phyloP scores from a whole-genome alignment of 1,140 invertebrate genomes.

The Doryteuthis pealeii region DNA sequence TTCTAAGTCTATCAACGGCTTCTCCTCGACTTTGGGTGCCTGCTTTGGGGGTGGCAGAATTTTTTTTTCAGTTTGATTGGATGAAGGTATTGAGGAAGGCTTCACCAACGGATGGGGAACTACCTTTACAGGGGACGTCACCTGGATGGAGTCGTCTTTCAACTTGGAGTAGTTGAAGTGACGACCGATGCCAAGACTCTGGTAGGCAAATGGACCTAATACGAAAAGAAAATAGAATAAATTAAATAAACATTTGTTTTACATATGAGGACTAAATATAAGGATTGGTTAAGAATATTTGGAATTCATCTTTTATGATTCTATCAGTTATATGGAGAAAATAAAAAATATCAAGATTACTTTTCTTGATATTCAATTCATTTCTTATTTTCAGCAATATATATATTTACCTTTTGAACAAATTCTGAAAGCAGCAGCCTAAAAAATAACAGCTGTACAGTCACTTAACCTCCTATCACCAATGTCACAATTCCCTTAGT shows the following conservation, averaged over 20 bases:
- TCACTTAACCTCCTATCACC: no score
- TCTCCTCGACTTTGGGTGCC: constrained; percentile 32
- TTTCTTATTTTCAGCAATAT: no score
- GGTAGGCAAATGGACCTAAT: constrained; percentile 35
- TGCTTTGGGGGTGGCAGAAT: not conserved
- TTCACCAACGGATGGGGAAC: not conserved
- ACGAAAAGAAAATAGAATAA: constrained; percentile 19
- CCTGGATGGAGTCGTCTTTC: constrained; percentile 45
- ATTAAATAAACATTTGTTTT: no score
- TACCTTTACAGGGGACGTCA: not conserved
- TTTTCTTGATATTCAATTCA: no score
- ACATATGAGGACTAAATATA: no score
- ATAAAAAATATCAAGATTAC: no score
- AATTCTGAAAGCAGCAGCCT: no score
- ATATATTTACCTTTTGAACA: no score
- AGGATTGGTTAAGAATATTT: not conserved
- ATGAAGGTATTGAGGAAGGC: not conserved
- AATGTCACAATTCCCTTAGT: no score
- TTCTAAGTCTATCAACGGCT: constrained; percentile 57
- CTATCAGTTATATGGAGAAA: no score
- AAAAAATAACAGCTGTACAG: no score
- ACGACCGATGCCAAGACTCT: constrained; percentile 37
- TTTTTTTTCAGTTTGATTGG: constrained; percentile 18
- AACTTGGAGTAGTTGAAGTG: constrained; percentile 62
- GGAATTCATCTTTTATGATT: not conserved